These are phyloP conservation scores for Dendrolimus pini DNA, from an alignment of 2,888 invertebrate genomes.

Conservation along the genomic window DNA sequence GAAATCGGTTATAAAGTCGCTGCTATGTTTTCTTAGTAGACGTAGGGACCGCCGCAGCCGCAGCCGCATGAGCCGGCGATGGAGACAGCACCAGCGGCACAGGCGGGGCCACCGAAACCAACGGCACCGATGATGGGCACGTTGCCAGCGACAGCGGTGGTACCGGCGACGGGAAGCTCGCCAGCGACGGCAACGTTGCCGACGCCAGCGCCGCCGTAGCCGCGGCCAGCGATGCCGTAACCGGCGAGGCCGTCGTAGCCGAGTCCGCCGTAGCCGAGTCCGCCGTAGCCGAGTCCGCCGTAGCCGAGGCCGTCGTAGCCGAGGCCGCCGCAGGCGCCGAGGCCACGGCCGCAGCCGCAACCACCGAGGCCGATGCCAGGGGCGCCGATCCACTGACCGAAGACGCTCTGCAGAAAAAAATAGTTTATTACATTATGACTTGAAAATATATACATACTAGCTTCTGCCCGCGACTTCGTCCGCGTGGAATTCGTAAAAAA, in stretches of 20 bases:
- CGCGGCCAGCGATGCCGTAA: constrained; percentile 3
- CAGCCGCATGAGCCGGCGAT: background rate
- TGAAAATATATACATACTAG: too few relatives aligned
- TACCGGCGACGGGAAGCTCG: background rate
- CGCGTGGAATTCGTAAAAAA: too few relatives aligned
- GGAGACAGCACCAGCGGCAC: background rate
- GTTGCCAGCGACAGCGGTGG: background rate
- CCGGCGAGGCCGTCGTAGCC: constrained; percentile 4
- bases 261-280: background rate
- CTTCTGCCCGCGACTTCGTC: too few relatives aligned
- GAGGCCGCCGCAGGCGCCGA: constrained; percentile 5
- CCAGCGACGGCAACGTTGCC: background rate
- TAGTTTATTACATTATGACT: too few relatives aligned
- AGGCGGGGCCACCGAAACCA: background rate
- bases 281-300: constrained; percentile 1
- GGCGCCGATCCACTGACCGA: constrained; percentile 1
- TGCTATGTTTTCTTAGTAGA: background rate
- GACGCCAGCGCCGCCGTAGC: constrained; percentile 4
- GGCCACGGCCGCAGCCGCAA: constrained; percentile 4
- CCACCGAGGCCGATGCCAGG: constrained; percentile 5
- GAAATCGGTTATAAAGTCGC: background rate
- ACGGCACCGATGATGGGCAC: background rate
- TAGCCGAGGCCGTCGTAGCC: constrained; percentile 5
- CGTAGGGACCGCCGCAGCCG: background rate
- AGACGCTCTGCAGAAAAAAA: background rate